Percentiles rank a stretch among this genome's conserved stretches.
Evolutionary conservation across 2,888 invertebrate species (phyloP).

Genomic region (Clepsis dumicolana): DNA sequence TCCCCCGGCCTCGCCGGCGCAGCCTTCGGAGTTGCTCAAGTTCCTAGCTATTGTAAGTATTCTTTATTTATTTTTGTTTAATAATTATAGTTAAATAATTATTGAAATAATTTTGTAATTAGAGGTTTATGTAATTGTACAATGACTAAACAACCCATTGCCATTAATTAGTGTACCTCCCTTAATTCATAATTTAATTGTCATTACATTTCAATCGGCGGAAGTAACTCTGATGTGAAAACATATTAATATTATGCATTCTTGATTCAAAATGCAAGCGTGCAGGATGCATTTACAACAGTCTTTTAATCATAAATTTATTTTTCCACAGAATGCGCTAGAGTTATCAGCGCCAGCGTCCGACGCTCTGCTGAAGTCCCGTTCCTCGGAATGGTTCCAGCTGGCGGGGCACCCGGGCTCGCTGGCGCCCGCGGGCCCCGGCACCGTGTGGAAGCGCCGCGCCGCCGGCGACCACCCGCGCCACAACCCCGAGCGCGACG

Average conservation of each 20-base stretch:
- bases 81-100: neutral
- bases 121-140: neutral
- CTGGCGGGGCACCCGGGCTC: slow-evolving; percentile 97
- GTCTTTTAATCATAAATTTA: slow-evolving; percentile 46
- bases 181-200: neutral
- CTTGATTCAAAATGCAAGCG: neutral
- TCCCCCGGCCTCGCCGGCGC: slow-evolving; percentile 63
- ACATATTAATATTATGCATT: neutral
- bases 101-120: neutral
- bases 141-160: neutral
- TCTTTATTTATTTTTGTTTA: slow-evolving; percentile 4
- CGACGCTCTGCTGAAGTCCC: slow-evolving; percentile 92
- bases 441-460: slow-evolving; percentile 97
- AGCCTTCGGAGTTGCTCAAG: slow-evolving; percentile 87
- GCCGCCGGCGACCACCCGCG: slow-evolving; percentile 89
- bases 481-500: slow-evolving; percentile 91
- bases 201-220: neutral
- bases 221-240: neutral
- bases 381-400: slow-evolving; percentile 93
- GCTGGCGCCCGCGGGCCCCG: slow-evolving; percentile 96
- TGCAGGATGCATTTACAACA: neutral
- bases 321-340: slow-evolving; percentile 92
- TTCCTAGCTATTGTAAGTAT: slow-evolving; percentile 93
- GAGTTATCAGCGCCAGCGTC: slow-evolving; percentile 96
- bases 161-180: neutral